Evolutionary conservation across 2,888 invertebrate species (phyloP), one percentile per base, ranked within the genome.

Genomic region (Elaeidobius kamerunicus): DNA sequence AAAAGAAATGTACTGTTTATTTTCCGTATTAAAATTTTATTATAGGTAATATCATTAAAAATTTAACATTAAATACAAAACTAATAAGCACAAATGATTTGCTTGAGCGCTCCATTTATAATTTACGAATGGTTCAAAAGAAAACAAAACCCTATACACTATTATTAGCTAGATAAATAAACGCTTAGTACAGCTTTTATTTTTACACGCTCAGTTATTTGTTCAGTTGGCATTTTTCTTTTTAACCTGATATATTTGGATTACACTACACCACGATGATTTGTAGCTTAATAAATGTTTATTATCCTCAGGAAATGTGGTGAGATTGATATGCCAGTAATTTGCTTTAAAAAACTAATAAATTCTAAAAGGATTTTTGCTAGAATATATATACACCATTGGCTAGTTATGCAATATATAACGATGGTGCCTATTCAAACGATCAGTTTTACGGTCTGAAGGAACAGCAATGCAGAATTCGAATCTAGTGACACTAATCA

Each of bases 221-320:
- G 44, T 44, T 44, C 44, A 44, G 44, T 44, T 44, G 44, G 44
- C 17, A 15, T 44, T 44, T 32, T 42, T 44, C 27, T 27, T 30
- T 11, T 44, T 16, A 7, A 17, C 16, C 34, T 44, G 16, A 34
- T 34, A 44, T 44, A 34, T 44, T 44, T 3, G 17, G 12, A 44
- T 42, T 28, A 9, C 2, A 36, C 34, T 15, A 9, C 12, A 3
- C 30, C 12, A 9, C 9, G 11, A 30, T 30, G 30, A 30, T 30
- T 30, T 30, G 30, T 11, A 30, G 30, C 11, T 30, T 23, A 4
- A 30, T 30, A 30, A 30, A 30, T 4, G 30, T 30, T 30, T 30
- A 11, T 4, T 30, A 30, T 30, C 30, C 30, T 30, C 9, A 7
- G 11, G 9, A 23, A 23, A 23, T 23, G 9, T 4, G 23, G 23